Evolutionary conservation across 2,113 vertebrate genomes (phyloP), one percentile per base, ranked within the genome.

Genomic region (Anser brachyrhynchus): DNA sequence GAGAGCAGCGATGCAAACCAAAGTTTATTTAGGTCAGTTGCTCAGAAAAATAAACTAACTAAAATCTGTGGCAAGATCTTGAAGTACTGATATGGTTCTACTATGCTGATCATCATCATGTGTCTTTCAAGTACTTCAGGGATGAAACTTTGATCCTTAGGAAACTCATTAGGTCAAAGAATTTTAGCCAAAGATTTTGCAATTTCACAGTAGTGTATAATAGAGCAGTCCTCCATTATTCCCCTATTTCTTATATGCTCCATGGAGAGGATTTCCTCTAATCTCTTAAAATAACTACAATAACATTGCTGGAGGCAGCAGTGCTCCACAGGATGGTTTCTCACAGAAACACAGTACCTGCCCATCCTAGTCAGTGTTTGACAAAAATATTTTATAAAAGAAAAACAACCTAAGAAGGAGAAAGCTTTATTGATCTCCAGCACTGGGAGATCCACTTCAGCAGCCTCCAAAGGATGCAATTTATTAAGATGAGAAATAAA

Each of bases 401-500:
- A 33, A 82, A 84, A 89, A 8, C 17, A 62, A 9, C 29, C 22
- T 52, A 54, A 87, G 59, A 39, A 70, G 57, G 7, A 65, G 52
- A 82, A 89, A 79, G 41, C 6, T 54, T 87, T 78, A 87, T 17
- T 70, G 80, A 76, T 70, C 44, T 65, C 43, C 49, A 93, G 76
- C 73, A 37, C 69, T 31, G 41, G 58, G 66, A 94, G 73, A 94
- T 73, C 44, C 61, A 39, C 37, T 87, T 87, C 73, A 79, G 66
- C 19, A 72, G 57, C 59, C 80, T 93, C 66, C 28, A 6, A 84
- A 85, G 84, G 54, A 87, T 91, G 74, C 37, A 84, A 78, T 96
- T 89, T 82, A 91, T 95, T 91, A 85, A 91, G 66, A 81, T 0
- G 13, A 81, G 87, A 69, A 89, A 66, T 79, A 59, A 77, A 93